Percentiles rank a stretch among this genome's conserved stretches.
phyloP scores from a whole-genome alignment of 2,797 vertebrate genomes.

The Decapterus maruadsi region DNA sequence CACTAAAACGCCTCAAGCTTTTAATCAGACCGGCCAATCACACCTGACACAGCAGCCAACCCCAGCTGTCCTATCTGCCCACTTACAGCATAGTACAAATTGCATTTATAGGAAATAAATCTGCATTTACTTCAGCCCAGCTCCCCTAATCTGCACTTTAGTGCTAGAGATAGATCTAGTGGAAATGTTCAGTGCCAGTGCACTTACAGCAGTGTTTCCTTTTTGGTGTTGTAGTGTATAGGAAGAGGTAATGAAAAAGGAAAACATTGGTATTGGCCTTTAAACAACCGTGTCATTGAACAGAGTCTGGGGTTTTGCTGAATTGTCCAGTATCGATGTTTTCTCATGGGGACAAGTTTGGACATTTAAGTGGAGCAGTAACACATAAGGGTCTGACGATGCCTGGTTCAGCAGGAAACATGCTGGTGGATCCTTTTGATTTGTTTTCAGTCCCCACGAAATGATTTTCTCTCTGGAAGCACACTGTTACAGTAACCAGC shows the following conservation, averaged over 20 bases:
- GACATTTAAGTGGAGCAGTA: not conserved
- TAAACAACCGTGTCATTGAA: not conserved
- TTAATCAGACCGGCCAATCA: too few species aligned
- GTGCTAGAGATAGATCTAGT: not conserved
- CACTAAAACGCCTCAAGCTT: too few species aligned
- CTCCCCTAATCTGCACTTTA: not conserved
- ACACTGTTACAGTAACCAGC: not conserved
- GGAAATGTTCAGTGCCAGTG: not conserved
- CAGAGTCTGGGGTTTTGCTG: not conserved
- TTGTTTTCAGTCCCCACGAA: not conserved
- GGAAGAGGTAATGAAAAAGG: not conserved
- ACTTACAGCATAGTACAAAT: too few species aligned
- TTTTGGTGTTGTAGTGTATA: not conserved
- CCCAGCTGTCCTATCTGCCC: too few species aligned
- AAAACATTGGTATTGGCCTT: not conserved
- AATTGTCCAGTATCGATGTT: not conserved
- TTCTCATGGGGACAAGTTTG: not conserved
- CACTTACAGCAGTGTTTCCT: not conserved
- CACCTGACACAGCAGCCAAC: too few species aligned
- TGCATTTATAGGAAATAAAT: too few species aligned
- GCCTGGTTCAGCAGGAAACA: not conserved
- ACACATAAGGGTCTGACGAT: not conserved
- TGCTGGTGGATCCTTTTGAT: not conserved
- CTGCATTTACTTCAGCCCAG: too few species aligned
- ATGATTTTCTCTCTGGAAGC: not conserved